These are phyloP conservation scores for Shinisaurus crocodilurus DNA, from an alignment of 2,113 vertebrate species.

Conservation along the genomic window DNA sequence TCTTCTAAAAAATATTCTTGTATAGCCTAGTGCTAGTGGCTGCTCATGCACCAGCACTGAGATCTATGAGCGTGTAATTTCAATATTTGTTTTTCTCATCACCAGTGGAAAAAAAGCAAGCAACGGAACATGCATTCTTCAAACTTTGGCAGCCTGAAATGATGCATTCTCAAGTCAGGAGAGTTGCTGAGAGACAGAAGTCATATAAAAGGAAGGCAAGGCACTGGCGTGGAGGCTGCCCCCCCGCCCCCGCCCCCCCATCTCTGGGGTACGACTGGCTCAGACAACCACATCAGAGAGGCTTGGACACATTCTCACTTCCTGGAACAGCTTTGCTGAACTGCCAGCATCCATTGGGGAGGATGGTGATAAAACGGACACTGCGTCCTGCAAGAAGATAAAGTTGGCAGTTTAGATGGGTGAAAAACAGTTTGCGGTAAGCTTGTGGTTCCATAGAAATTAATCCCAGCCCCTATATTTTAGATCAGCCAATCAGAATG, in stretches of 20 bases:
- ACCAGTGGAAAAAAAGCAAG: neutral
- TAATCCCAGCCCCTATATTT: slow-evolving; percentile 70
- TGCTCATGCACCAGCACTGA: neutral
- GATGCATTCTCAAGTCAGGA: slow-evolving; percentile 25
- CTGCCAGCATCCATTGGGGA: slow-evolving; percentile 41
- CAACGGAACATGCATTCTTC: slow-evolving; percentile 12
- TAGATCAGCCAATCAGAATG: slow-evolving; percentile 68
- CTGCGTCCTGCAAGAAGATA: slow-evolving; percentile 62
- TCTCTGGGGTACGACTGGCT: slow-evolving; percentile 60
- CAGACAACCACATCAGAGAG: slow-evolving; percentile 44
- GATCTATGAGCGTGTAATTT: neutral
- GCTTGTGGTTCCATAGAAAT: slow-evolving; percentile 73
- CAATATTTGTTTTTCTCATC: neutral
- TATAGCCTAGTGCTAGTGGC: too few species aligned
- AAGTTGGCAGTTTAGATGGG: slow-evolving; percentile 70
- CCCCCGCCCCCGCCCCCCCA: neutral
- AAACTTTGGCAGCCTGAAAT: slow-evolving; percentile 4
- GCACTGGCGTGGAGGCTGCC: slow-evolving; percentile 5
- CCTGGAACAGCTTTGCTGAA: slow-evolving; percentile 59
- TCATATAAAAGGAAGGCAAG: slow-evolving; percentile 48
- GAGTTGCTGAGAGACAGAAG: slow-evolving; percentile 30
- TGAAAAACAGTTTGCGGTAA: slow-evolving; percentile 69
- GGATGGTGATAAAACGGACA: slow-evolving; percentile 49
- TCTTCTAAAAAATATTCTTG: too few species aligned
- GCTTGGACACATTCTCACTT: slow-evolving; percentile 16